Conservation (phyloP, 2,888 invertebrate genomes). For the Plebejus anna region DNA sequence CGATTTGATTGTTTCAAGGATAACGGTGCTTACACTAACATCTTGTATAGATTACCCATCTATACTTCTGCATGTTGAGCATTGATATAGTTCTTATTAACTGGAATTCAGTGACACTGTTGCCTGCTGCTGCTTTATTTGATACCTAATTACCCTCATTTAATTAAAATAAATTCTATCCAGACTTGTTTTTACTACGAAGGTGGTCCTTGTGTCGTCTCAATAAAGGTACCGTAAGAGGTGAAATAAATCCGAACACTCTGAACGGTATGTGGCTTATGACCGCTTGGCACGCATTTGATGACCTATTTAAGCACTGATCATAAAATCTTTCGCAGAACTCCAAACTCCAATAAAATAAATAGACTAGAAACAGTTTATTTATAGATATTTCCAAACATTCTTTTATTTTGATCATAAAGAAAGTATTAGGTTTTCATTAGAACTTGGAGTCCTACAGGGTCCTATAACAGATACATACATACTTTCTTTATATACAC, state of each 20-base stretch:
- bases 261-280: not conserved
- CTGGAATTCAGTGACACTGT: too few relatives aligned
- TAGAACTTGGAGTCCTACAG: not conserved
- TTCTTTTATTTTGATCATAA: not conserved
- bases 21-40: too few relatives aligned
- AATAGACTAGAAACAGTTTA: not conserved
- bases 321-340: not conserved
- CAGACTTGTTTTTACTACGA: too few relatives aligned
- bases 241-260: not conserved
- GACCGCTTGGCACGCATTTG: not conserved
- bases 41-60: too few relatives aligned
- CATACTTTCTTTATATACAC: too few relatives aligned
- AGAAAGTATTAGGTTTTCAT: not conserved
- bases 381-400: not conserved
- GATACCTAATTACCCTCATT: too few relatives aligned
- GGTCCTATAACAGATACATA: not conserved
- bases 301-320: not conserved
- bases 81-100: too few relatives aligned
- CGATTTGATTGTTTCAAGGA: too few relatives aligned
- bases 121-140: too few relatives aligned
- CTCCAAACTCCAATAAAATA: not conserved
- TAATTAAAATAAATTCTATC: not conserved
- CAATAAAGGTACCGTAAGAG: too few relatives aligned
- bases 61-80: too few relatives aligned
- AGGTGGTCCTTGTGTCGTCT: too few relatives aligned